phyloP scores from a whole-genome alignment of 2,113 vertebrate species.

The Engystomops pustulosus region DNA sequence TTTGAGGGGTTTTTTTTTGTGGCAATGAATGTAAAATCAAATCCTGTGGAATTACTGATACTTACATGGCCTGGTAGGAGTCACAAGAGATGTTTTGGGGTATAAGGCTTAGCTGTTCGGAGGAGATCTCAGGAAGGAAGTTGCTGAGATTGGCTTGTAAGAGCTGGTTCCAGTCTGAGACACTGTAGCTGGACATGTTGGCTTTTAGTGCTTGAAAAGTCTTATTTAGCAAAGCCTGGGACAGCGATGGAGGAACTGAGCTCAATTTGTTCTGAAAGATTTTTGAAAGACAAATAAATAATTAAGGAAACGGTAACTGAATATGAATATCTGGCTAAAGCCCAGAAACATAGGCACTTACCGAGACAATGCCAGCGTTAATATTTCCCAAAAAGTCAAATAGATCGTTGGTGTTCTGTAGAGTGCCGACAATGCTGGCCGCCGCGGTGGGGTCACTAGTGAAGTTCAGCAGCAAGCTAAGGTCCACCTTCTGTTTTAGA shows the following conservation, averaged over 20 bases:
- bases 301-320: too few relatives aligned
- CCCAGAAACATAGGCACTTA: neutral
- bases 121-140: constrained; percentile 9
- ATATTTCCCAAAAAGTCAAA: neutral
- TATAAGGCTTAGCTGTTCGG: constrained; percentile 21
- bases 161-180: constrained; percentile 6
- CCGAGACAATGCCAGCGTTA: neutral
- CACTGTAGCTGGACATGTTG: constrained; percentile 19
- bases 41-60: neutral
- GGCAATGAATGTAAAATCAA: too few relatives aligned
- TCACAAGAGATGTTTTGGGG: constrained; percentile 21
- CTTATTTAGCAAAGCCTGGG: constrained; percentile 33
- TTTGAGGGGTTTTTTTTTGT: too few relatives aligned
- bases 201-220: neutral
- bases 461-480: neutral
- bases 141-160: constrained; percentile 2
- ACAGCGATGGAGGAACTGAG: neutral
- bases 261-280: constrained; percentile 29
- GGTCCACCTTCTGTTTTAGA: neutral
- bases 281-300: too few relatives aligned
- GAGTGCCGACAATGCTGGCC: neutral
- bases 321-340: too few relatives aligned
- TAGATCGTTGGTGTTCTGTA: neutral
- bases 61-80: constrained; percentile 26
- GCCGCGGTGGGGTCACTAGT: neutral